Evolutionary conservation across 2,888 invertebrate genomes (phyloP).

Genomic region (Rotaria magnacalcarata): DNA sequence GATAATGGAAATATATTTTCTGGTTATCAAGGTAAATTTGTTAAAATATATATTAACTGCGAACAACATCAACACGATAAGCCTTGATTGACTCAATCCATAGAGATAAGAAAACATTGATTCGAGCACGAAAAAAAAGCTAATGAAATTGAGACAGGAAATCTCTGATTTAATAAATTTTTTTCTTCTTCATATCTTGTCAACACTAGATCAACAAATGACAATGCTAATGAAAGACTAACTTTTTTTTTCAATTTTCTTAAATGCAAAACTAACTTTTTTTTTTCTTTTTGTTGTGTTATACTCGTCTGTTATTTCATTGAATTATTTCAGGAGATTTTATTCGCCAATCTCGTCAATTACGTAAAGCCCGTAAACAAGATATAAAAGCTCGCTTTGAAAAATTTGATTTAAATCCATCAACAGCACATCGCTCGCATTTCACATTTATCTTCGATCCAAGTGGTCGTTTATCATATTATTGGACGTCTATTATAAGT

Average conservation of each 20-base stretch:
- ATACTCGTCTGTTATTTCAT: neutral
- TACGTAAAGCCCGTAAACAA: constrained; percentile 36
- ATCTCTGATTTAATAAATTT: no score
- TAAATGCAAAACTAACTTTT: neutral
- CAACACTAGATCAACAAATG: no score
- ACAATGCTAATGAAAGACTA: no score
- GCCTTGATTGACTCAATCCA: no score
- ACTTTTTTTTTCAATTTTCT: no score
- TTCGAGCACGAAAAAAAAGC: no score
- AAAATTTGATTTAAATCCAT: constrained; percentile 5
- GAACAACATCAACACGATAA: no score
- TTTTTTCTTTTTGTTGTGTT: neutral
- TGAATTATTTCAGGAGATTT: neutral
- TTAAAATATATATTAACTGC: no score
- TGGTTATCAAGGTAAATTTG: constrained; percentile 11
- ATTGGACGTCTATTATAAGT: constrained; percentile 53
- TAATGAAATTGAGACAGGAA: no score
- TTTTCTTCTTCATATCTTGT: no score
- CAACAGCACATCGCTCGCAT: constrained; percentile 47
- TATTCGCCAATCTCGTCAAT: constrained; percentile 29
- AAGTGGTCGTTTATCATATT: constrained; percentile 73
- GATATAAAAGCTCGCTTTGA: constrained; percentile 35
- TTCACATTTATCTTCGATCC: constrained; percentile 93
- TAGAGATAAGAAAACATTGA: no score
- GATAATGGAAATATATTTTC: constrained; percentile 14